Evolutionary conservation across 2,888 invertebrate species (phyloP).

Genomic region (Athalia circularis): DNA sequence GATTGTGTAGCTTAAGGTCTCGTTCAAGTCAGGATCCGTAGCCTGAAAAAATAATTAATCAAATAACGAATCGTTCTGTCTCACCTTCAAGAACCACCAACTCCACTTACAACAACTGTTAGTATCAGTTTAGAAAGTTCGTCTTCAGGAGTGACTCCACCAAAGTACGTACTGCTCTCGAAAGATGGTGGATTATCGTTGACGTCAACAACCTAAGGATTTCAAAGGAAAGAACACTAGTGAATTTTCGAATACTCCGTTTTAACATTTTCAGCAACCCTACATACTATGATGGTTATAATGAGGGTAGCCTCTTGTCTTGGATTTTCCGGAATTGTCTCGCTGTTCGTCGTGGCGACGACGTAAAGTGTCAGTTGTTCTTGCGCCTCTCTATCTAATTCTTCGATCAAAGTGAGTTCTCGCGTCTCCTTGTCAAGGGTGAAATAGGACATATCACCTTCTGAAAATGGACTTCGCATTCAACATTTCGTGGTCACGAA

Average conservation of each 20-base stretch:
- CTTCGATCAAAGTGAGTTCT: constrained; percentile 68
- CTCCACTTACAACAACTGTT: constrained; percentile 73
- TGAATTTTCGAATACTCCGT: not conserved
- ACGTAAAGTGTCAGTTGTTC: constrained; percentile 73
- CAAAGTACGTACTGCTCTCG: constrained; percentile 73
- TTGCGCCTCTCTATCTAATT: constrained; percentile 74
- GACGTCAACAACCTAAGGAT: constrained; percentile 77
- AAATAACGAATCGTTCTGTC: not conserved
- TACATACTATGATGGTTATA: constrained; percentile 74
- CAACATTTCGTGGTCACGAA: not conserved
- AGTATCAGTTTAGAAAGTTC: constrained; percentile 74
- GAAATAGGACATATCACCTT: constrained; percentile 70
- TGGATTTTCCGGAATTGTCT: constrained; percentile 62
- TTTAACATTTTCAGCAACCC: not conserved
- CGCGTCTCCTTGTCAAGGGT: constrained; percentile 71
- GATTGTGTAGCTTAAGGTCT: constrained; percentile 73
- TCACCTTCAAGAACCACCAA: not conserved
- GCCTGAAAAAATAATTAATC: constrained; percentile 73
- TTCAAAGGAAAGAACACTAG: constrained; percentile 22
- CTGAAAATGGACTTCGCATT: constrained; percentile 46
- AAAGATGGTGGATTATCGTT: constrained; percentile 79
- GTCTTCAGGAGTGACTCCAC: constrained; percentile 76
- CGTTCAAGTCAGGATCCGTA: constrained; percentile 76
- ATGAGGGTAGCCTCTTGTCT: constrained; percentile 70
- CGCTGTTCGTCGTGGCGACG: constrained; percentile 75